phyloP scores from a whole-genome alignment of 2,888 invertebrate species.

The Troides oblongomaculatus region DNA sequence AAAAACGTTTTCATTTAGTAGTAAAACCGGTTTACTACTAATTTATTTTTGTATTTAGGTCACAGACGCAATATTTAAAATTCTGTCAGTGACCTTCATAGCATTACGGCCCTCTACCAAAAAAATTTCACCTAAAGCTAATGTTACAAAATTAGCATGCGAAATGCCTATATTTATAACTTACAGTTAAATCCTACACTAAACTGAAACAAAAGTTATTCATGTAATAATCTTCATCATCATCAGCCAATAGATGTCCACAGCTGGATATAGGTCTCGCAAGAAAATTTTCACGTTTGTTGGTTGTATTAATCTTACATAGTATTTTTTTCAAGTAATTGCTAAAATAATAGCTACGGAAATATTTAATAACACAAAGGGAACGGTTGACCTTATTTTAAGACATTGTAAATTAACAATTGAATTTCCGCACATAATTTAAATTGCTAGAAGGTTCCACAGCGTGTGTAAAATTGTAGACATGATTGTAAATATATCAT shows the following conservation, averaged over 20 bases:
- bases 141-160: conserved; percentile 14
- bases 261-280: too few species aligned
- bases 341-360: background rate
- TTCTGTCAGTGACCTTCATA: conserved; percentile 23
- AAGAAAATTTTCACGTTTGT: too few species aligned
- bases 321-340: too few species aligned
- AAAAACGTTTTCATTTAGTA: background rate
- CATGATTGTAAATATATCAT: background rate
- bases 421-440: conserved; percentile 7
- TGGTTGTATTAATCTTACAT: too few species aligned
- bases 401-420: conserved; percentile 8
- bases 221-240: too few species aligned
- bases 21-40: conserved; percentile 19
- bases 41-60: conserved; percentile 30
- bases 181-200: background rate
- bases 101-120: conserved; percentile 14
- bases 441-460: background rate
- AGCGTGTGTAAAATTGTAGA: background rate
- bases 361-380: conserved; percentile 5
- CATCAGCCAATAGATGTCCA: too few species aligned
- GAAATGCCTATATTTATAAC: conserved; percentile 1
- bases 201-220: background rate
- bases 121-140: conserved; percentile 6
- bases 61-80: conserved; percentile 28
- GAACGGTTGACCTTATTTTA: conserved; percentile 5